Base-by-base conservation (phyloP, 1,140 invertebrate genomes). In the Aricia agestis region DNA sequence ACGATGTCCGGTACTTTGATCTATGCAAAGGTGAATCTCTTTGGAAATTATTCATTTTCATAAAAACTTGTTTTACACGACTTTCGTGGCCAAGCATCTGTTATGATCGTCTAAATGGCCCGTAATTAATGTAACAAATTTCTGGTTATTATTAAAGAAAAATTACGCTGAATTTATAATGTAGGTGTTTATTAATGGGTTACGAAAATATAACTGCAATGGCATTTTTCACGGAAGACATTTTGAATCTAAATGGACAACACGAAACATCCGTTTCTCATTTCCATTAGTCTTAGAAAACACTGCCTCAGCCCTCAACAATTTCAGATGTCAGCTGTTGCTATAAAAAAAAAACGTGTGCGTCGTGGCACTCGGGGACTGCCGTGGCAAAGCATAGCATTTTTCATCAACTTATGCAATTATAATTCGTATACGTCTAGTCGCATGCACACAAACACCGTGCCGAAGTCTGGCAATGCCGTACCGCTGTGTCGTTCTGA, bases 1-100 rank as follows among this genome's bases (percentile, higher is more conserved):
- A 76, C 45, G n/a, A 61, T 69, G 36, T 76, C 75, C 75, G 75
- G 72, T 68, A 66, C 75, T 76, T 76, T 76, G 75, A 76, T 76
- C 66, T 63, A 63, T 63, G 59, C 59, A 63, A 19, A 63, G 59
- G 59, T 63, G 59, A 19, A 19, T 18, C 18, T 63, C 59, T 17
- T 18, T 19, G 18, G 59, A 63, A 13, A 63, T 63, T 63, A 63
- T 63, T 18, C 4, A 63, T 63, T 18, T 63, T 63, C 59, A 63
- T 25, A 63, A 59, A 59, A 63, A 63, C 17, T 7, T 63, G 18
- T 63, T 25, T 59, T 59, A 11, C 59, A 19, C 6, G 59, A 63
- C 3, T 31, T 25, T 19, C 18, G 18, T 18, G 10, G 59, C 19
- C 59, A 11, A 25, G 9, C 18, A 3, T 63, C 19, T 63, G 59